Base-by-base conservation (phyloP, 1,140 invertebrate genomes). In the Papilio glaucus region DNA sequence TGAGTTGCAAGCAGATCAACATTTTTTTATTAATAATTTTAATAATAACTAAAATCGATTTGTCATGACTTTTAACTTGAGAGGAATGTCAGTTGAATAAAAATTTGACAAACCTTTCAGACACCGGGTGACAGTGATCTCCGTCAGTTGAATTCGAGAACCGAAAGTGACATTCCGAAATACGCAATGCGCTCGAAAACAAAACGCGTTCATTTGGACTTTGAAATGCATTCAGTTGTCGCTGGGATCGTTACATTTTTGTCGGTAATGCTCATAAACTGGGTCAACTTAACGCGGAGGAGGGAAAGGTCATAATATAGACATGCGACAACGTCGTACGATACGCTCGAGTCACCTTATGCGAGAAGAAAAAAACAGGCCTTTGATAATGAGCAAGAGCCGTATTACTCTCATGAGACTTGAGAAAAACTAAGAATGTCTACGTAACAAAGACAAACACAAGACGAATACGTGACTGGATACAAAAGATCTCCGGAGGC, bases 321-420 rank as follows among this genome's bases (percentile, higher is more conserved):
- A 69, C 67, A 69, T 69, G 67, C n/a, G 13, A 69, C 67, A 69
- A 69, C 41, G 67, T 69, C 29, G 39, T 69, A 69, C 67, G 42
- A 69, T 69, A 69, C 67, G 67, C 67, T 69, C 7, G 67, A 69
- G 41, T 69, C 67, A 69, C 67, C 67, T 69, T 69, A 69, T 53
- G 42, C 42, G 42, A 69, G 67, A 63, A n/a, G 65, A 69, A 53
- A 69, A 65, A 65, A 57, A 57, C 49, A 57, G 67, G 67, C 67
- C 67, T 69, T 49, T 49, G 24, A 69, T 69, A 69, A 69, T 69
- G 65, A 69, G 65, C 65, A 49, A 49, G 65, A 69, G 65, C 24
- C 41, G 24, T 42, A 69, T 69, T 49, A 33, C 65, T 69, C 65
- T 69, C 65, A 33, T 45, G 65, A 69, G 65, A 69, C 41, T 69